phyloP scores from a whole-genome alignment of 2,113 vertebrate species.

The Oryzias javanicus region DNA sequence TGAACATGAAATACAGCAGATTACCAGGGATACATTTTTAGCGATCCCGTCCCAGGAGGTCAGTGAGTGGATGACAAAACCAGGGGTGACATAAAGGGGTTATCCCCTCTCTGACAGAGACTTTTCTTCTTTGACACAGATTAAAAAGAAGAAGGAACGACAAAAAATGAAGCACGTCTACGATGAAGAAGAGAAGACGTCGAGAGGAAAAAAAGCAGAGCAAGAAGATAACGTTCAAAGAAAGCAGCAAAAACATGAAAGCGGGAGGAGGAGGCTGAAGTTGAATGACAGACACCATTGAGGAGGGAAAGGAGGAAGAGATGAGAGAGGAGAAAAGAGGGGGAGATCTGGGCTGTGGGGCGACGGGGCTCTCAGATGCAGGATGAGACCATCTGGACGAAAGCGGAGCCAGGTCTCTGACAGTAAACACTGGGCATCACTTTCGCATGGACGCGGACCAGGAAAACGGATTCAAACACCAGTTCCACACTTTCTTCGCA shows the following conservation, averaged over 20 bases:
- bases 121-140: conserved; percentile 32
- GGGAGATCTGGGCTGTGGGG: conserved; percentile 48
- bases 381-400: conserved; percentile 72
- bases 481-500: conserved; percentile 40
- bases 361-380: conserved; percentile 60
- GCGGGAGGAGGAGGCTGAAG: conserved; percentile 32
- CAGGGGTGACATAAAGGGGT: conserved; percentile 44
- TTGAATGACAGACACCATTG: conserved; percentile 58
- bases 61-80: conserved; percentile 17
- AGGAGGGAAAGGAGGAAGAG: conserved; percentile 36
- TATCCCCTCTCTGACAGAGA: conserved; percentile 26
- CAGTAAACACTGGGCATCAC: conserved; percentile 70
- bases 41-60: conserved; percentile 43
- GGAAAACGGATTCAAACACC: conserved; percentile 46
- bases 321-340: conserved; percentile 41
- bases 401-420: conserved; percentile 63
- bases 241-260: conserved; percentile 53
- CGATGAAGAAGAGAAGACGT: conserved; percentile 17
- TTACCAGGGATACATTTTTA: conserved; percentile 49
- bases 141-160: conserved; percentile 17
- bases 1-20: conserved; percentile 54
- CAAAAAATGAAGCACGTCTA: not conserved
- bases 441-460: conserved; percentile 56
- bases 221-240: conserved; percentile 48
- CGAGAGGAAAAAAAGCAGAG: conserved; percentile 9